Evolutionary conservation across 1,140 invertebrate genomes (phyloP).

Genomic region (Microplitis mediator): DNA sequence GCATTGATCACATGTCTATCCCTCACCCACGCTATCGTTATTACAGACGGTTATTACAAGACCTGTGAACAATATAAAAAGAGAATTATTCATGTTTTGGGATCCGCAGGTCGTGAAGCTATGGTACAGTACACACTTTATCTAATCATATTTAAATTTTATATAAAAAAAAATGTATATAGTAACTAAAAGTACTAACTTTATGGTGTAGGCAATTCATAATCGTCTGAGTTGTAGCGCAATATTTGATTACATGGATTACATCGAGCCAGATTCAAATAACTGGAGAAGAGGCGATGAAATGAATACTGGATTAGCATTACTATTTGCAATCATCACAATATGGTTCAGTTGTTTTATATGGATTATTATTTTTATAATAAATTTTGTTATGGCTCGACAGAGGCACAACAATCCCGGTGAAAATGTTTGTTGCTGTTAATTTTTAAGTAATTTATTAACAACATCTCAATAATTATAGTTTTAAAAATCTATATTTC

Average conservation of each 20-base stretch:
- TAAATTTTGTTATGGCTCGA: slow-evolving; percentile 65
- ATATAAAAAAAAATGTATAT: not conserved
- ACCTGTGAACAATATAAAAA: slow-evolving; percentile 71
- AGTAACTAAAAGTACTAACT: slow-evolving; percentile 10
- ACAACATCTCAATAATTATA: too few relatives aligned
- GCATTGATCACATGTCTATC: slow-evolving; percentile 67
- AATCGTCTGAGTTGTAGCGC: slow-evolving; percentile 69
- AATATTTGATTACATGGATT: slow-evolving; percentile 78
- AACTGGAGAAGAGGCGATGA: slow-evolving; percentile 65
- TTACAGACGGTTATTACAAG: slow-evolving; percentile 71
- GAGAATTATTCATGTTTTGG: slow-evolving; percentile 61
- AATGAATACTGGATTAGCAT: slow-evolving; percentile 68
- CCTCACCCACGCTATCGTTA: slow-evolving; percentile 66
- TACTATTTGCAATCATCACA: slow-evolving; percentile 66
- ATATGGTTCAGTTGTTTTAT: slow-evolving; percentile 66
- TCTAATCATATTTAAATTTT: not conserved
- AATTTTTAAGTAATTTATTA: not conserved
- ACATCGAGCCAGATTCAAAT: slow-evolving; percentile 67
- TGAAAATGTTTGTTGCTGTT: slow-evolving; percentile 45
- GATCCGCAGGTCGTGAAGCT: slow-evolving; percentile 52
- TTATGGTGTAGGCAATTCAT: slow-evolving; percentile 65
- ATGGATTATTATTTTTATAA: slow-evolving; percentile 62
- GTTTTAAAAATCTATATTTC: too few relatives aligned
- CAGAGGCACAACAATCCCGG: slow-evolving; percentile 37
- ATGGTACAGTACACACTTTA: slow-evolving; percentile 38